Conservation (phyloP, 2,797 vertebrate species). For the Paramormyrops hopkinsi region DNA sequence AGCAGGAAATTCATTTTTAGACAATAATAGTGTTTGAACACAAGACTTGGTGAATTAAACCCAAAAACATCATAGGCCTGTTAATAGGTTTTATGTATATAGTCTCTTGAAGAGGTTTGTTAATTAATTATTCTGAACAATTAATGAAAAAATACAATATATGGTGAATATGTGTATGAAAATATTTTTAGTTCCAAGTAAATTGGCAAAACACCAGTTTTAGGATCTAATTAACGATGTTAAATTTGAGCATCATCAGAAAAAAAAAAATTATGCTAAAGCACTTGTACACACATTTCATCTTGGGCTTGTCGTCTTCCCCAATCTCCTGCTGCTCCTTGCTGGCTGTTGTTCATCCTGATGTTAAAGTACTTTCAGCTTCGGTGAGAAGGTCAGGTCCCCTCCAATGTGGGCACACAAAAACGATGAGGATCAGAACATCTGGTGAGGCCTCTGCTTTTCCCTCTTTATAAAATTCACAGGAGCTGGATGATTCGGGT, state of each 20-base stretch:
- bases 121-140: background rate
- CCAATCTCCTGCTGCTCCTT: background rate
- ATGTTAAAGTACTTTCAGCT: conserved; percentile 11
- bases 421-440: conserved; percentile 53
- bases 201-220: background rate
- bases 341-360: background rate
- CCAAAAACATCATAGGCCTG: background rate
- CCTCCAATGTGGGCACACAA: conserved; percentile 47
- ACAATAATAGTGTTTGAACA: background rate
- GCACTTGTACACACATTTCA: background rate
- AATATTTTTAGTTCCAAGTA: background rate
- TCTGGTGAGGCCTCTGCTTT: conserved; percentile 50
- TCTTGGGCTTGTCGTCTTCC: background rate
- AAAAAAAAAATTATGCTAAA: background rate
- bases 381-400: conserved; percentile 30
- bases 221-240: background rate
- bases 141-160: background rate
- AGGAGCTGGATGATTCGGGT: conserved; percentile 55
- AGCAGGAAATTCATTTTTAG: background rate
- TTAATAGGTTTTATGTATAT: background rate
- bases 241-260: background rate
- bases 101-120: background rate
- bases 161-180: background rate
- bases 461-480: conserved; percentile 59
- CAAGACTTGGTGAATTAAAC: background rate